Evolutionary conservation across 53 echinoderm and acorn worm species (phyloP).

Genomic region (Temnopleurus reevesii): DNA sequence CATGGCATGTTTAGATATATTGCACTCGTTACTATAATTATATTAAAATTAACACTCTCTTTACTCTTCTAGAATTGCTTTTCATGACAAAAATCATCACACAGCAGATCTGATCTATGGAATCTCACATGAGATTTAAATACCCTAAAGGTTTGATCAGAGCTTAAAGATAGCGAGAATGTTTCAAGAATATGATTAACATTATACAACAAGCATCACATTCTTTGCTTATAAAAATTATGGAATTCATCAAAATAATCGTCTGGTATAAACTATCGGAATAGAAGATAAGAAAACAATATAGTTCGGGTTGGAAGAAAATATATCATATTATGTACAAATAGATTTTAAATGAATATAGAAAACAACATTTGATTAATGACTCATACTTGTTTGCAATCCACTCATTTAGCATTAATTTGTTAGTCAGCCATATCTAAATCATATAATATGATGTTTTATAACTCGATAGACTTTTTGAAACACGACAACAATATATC

Average conservation of each 20-base stretch:
- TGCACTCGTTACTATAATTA: no score
- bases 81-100: no score
- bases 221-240: constrained; percentile 12
- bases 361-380: constrained; percentile 10
- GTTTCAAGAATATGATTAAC: neutral
- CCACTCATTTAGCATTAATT: neutral
- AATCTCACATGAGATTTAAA: no score
- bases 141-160: no score
- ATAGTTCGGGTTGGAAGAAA: constrained; percentile 52
- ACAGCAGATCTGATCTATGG: no score
- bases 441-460: no score
- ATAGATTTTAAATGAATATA: neutral
- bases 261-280: constrained; percentile 18
- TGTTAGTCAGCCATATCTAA: neutral
- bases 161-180: no score
- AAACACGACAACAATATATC: no score
- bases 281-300: constrained; percentile 28
- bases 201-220: constrained; percentile 24
- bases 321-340: constrained; percentile 41
- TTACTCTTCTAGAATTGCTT: no score
- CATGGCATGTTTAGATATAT: no score
- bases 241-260: constrained; percentile 47
- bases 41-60: no score
- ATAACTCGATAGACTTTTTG: no score
- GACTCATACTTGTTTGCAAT: neutral